Base-by-base conservation (phyloP, 2,113 vertebrate genomes). In the Hyperoodon ampullatus region DNA sequence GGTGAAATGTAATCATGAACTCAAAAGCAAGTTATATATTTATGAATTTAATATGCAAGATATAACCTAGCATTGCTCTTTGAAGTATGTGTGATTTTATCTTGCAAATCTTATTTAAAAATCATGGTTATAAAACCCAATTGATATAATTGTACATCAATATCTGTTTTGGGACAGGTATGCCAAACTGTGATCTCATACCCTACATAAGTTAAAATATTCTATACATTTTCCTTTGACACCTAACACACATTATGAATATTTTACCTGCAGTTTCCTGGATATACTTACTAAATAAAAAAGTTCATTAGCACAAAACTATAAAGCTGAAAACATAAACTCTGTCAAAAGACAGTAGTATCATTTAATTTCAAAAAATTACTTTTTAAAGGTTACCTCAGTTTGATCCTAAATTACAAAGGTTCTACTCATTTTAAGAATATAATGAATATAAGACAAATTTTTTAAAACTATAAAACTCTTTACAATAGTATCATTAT, bases 171-270 rank as follows among this genome's bases (percentile, higher is more conserved):
- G 75, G 90, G 70, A 90, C 78, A 85, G 90, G 72, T 28, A 75
- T 86, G 63, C 80, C 92, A 42, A 97, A 72, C 92, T 77, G 90
- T 42, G 93, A 75, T 94, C 85, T 72, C 91, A 65, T 35, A 89
- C 42, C 91, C 92, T 90, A 90, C 70, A 74, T 44, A 65, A 88
- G 87, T 50, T 93, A 81, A 11, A 94, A 96, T 96, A 83, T 74
- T 72, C 96, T 90, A 26, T 3, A 97, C 60, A 94, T 78, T 90
- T 97, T 98, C 94, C 19, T 96, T 97, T 94, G 93, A 97, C 93
- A 97, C 53, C 83, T 94, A 97, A 96, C 50, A 90, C 30, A 96
- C 2, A 85, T 90, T 71, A 82, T 88, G 3, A 95, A 74, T 58
- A 89, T 78, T 84, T 96, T 96, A 60, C 88, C 96, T 97, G 94